A percentile compares a stretch with the other conserved stretches of the same genome.
Evolutionary conservation across 2,888 invertebrate genomes (phyloP).

Genomic region (Eucera pruinosa): DNA sequence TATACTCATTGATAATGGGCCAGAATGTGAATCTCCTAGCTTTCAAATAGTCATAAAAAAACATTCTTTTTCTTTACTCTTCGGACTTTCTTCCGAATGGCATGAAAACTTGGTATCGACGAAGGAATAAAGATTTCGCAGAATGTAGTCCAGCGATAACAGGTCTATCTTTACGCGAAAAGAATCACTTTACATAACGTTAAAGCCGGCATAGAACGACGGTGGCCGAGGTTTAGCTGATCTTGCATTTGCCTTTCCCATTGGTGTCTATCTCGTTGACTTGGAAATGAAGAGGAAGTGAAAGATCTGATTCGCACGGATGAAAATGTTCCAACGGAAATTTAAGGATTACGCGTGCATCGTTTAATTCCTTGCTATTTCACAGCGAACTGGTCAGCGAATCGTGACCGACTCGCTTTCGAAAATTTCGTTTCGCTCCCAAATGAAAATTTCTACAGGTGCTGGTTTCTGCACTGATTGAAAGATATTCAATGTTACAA

Average conservation of each 20-base stretch:
- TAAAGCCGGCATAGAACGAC: not conserved
- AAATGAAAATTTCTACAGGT: too few species aligned
- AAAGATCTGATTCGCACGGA: conserved; percentile 22
- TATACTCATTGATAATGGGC: too few species aligned
- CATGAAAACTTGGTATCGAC: not conserved
- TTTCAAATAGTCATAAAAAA: too few species aligned
- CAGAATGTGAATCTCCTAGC: too few species aligned
- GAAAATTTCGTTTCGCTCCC: conserved; percentile 15
- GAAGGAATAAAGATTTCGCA: not conserved
- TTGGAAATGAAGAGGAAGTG: conserved; percentile 37
- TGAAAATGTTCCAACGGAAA: conserved; percentile 12
- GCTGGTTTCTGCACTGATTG: too few species aligned
- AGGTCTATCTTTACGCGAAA: not conserved
- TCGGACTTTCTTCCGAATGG: too few species aligned
- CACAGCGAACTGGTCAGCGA: not conserved
- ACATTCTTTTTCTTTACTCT: too few species aligned
- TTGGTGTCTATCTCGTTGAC: conserved; percentile 31
- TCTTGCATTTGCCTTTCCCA: conserved; percentile 22
- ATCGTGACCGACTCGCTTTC: not conserved
- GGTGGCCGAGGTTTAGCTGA: conserved; percentile 30
- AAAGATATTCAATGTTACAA: too few species aligned
- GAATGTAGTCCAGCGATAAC: too few species aligned
- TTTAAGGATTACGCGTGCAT: conserved; percentile 17
- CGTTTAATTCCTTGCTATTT: conserved; percentile 1
- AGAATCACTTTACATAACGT: conserved; percentile 19